phyloP scores from a whole-genome alignment of 2,888 invertebrate genomes.

The Plagodis pulveraria region DNA sequence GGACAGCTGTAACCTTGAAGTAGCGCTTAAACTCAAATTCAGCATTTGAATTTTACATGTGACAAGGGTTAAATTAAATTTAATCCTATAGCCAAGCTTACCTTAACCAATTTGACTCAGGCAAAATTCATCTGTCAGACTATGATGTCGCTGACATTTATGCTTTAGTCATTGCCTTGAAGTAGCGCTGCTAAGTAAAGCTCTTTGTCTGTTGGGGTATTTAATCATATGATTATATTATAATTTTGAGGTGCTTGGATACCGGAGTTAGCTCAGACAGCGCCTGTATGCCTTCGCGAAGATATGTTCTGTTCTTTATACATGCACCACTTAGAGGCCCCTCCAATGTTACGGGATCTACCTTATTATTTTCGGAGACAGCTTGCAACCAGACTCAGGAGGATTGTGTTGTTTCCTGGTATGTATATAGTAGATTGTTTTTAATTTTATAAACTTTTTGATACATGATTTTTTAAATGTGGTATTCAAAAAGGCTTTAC shows the following conservation, averaged over 20 bases:
- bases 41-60: too few relatives aligned
- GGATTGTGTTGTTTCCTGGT: conserved; percentile 71
- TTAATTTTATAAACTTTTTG: background rate
- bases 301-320: conserved; percentile 68
- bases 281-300: conserved; percentile 63
- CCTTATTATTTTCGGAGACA: conserved; percentile 69
- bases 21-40: too few relatives aligned
- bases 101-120: too few relatives aligned
- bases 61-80: too few relatives aligned
- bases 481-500: background rate
- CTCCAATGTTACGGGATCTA: conserved; percentile 55
- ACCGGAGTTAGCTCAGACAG: conserved; percentile 62
- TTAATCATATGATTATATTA: background rate
- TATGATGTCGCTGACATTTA: too few relatives aligned
- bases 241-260: conserved; percentile 62
- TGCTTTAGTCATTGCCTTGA: too few relatives aligned
- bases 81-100: too few relatives aligned
- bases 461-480: background rate
- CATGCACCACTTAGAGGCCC: conserved; percentile 61
- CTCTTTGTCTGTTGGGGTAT: background rate
- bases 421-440: conserved; percentile 1
- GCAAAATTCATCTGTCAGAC: too few relatives aligned
- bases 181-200: background rate
- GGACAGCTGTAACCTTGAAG: too few relatives aligned
- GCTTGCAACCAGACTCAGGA: conserved; percentile 55